A percentile compares a stretch with the other conserved stretches of the same genome.
These are phyloP conservation scores for Dromaius novaehollandiae DNA, from an alignment of 2,113 vertebrate species.

Conservation along the genomic window DNA sequence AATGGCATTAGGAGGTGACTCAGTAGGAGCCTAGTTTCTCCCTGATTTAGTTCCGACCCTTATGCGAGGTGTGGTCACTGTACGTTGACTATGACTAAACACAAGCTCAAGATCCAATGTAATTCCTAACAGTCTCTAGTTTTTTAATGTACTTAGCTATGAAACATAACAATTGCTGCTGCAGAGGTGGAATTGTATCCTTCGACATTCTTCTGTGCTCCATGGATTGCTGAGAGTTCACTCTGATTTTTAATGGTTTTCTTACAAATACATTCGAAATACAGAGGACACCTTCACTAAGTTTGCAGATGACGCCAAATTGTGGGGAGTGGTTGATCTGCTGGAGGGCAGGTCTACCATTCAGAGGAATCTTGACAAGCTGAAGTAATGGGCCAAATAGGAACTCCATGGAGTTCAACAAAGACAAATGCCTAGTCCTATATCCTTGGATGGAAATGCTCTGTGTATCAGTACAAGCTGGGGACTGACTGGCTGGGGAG, in stretches of 20 bases:
- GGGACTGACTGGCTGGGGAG: not conserved
- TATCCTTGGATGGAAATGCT: not conserved
- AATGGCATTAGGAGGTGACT: not conserved
- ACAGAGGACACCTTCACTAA: not conserved
- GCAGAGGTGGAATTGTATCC: not conserved
- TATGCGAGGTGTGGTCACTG: not conserved
- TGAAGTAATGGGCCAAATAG: not conserved
- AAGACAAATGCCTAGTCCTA: not conserved
- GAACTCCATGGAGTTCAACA: not conserved
- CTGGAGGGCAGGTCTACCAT: not conserved
- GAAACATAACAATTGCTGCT: not conserved
- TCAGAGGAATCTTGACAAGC: not conserved
- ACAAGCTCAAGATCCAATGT: not conserved
- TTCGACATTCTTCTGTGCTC: not conserved
- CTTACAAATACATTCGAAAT: not conserved
- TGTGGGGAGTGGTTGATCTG: not conserved
- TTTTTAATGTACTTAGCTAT: not conserved
- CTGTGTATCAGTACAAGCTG: too few species aligned
- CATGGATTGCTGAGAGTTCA: accelerated
- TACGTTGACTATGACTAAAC: not conserved
- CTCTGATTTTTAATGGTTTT: not conserved
- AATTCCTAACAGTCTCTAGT: not conserved
- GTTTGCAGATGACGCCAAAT: not conserved
- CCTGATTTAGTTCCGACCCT: not conserved
- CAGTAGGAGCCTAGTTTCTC: not conserved